These are phyloP conservation scores for Rhinopomastus cyanomelas DNA, from an alignment of 2,113 vertebrate species.

Conservation along the genomic window DNA sequence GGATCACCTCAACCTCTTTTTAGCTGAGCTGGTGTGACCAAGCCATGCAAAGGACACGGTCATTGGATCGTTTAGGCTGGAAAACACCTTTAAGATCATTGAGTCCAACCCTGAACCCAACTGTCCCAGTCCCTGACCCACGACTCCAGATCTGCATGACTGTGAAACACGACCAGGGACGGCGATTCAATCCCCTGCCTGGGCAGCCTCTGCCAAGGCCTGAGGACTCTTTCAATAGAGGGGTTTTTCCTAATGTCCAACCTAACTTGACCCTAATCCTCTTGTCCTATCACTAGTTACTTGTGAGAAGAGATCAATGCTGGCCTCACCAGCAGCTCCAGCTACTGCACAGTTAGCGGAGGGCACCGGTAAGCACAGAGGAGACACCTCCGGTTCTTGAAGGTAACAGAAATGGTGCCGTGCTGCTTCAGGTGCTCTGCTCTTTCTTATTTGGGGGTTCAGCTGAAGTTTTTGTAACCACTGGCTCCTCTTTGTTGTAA, in stretches of 20 bases:
- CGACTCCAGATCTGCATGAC: too few species aligned
- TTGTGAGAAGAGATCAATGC: background rate
- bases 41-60: background rate
- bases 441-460: background rate
- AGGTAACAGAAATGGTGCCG: background rate
- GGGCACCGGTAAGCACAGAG: background rate
- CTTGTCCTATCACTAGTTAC: too few species aligned
- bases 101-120: too few species aligned
- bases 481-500: background rate
- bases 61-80: too few species aligned
- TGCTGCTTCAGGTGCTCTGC: background rate
- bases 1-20: background rate
- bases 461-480: background rate
- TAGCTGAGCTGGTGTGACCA: accelerated
- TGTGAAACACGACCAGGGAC: too few species aligned
- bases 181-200: too few species aligned
- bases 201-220: too few species aligned
- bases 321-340: background rate
- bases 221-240: too few species aligned
- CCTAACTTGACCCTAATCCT: too few species aligned
- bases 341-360: background rate
- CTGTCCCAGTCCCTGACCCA: too few species aligned
- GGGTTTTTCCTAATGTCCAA: too few species aligned
- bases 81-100: too few species aligned
- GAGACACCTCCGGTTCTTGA: background rate